Base-by-base conservation (phyloP, 2,797 vertebrate genomes). In the Catharus ustulatus region DNA sequence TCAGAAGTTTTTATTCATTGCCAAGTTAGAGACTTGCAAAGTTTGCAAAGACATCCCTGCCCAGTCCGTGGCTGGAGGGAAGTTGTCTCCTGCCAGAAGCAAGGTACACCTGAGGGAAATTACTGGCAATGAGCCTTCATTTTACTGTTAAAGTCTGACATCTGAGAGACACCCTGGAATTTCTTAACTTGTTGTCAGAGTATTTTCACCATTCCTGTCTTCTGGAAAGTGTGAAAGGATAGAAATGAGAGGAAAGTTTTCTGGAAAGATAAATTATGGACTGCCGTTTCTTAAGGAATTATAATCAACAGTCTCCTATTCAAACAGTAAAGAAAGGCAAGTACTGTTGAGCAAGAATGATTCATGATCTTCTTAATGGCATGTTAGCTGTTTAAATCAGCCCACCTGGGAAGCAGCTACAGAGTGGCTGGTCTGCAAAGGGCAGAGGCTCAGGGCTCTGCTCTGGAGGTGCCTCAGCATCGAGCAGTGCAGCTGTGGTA, bases 361-460 rank as follows among this genome's bases (percentile, higher is more conserved):
- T 87, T 86, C 40, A 66, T 79, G 36, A 42, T 61, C 69, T 59
- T 74, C 58, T 84, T 69, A 85, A 81, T 66, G 57, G 24, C 15
- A 54, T 81, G 94, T 94, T 90, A 76, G 92, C 72, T 84, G 51
- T 74, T 84, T 72, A 66, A 80, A 40, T 76, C 29, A 79, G 49
- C 40, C 74, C 62, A 61, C 69, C 64, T 63, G 71, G 71, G 68
- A 67, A 89, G 83, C 84, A 89, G 69, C 80, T 86, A 62, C 36
- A 21, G 51, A 30, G n/a, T 19, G 68, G 77, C 24, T 75, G 89
- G 23, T 64, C 15, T 58, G 68, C 15, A 45, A 88, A 85, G 92
- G 58, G 36, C 43, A 75, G 54, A 26, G 59, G 61, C 71, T 83
- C 61, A 34, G 8, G 38, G 49, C 11, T 54, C 30, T 76, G 52